Conservation (phyloP, 2,797 vertebrate species). For the Squalus acanthias region DNA sequence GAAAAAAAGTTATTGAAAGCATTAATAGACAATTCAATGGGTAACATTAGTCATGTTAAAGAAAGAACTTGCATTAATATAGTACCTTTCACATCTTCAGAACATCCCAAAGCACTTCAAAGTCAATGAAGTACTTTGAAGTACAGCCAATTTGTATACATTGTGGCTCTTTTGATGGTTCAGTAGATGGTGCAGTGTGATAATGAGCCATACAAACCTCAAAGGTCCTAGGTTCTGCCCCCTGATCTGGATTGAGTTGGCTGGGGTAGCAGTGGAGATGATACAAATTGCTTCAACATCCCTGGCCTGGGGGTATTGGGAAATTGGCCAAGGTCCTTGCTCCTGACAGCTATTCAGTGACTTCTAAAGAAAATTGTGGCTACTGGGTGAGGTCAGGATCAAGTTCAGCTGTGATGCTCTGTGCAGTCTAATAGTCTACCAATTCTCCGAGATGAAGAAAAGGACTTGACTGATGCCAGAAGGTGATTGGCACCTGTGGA, state of each 20-base stretch:
- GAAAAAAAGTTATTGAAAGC: background rate
- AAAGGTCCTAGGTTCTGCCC: background rate
- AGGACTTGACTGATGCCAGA: background rate
- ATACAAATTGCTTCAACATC: background rate
- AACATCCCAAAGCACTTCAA: background rate
- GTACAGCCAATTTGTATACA: background rate
- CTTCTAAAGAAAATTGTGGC: background rate
- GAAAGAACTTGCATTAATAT: background rate
- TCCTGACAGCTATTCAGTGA: background rate
- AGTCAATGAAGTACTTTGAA: background rate
- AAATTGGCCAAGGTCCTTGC: background rate
- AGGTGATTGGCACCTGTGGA: background rate
- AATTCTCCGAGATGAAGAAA: background rate
- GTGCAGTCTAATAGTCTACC: background rate
- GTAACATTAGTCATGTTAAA: background rate
- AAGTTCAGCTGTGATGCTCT: background rate
- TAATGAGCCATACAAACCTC: too few relatives aligned
- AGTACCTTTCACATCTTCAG: background rate
- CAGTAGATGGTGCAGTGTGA: background rate
- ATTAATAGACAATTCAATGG: background rate
- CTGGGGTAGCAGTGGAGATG: background rate
- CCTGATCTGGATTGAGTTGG: background rate
- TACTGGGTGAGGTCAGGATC: background rate
- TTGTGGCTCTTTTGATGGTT: background rate
- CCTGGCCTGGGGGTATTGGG: background rate